These are phyloP conservation scores for Athetis lepigone DNA, from an alignment of 2,888 invertebrate genomes.

Conservation along the genomic window DNA sequence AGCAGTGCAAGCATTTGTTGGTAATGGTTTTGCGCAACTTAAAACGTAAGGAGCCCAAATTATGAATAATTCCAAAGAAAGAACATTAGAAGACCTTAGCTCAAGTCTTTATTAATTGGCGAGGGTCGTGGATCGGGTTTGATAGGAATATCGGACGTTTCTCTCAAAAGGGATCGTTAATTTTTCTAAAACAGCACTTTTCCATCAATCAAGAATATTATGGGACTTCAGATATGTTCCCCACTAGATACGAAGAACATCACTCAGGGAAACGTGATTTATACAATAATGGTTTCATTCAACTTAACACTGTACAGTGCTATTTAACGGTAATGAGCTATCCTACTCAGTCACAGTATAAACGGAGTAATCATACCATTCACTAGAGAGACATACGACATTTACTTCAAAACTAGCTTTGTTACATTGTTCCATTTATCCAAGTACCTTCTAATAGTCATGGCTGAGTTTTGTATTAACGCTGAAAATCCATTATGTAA, in stretches of 20 bases:
- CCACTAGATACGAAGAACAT: background rate
- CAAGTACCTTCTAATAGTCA: background rate
- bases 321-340: conserved; percentile 7
- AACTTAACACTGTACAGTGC: background rate
- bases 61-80: too few relatives aligned
- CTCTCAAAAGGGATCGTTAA: too few relatives aligned
- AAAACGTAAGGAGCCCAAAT: too few relatives aligned
- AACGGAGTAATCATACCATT: conserved; percentile 1
- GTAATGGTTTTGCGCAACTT: too few relatives aligned
- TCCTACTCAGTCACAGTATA: conserved; percentile 2
- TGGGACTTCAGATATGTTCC: background rate
- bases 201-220: background rate
- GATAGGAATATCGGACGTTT: too few relatives aligned
- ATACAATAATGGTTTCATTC: background rate
- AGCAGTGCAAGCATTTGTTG: too few relatives aligned
- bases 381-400: background rate
- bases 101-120: too few relatives aligned
- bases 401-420: background rate
- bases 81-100: too few relatives aligned
- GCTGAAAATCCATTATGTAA: background rate
- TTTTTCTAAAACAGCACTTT: too few relatives aligned
- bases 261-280: background rate
- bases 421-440: background rate
- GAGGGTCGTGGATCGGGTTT: too few relatives aligned
- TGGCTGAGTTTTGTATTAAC: background rate